Evolutionary conservation across 2,888 invertebrate genomes (phyloP).

Genomic region (Buathra laborator): DNA sequence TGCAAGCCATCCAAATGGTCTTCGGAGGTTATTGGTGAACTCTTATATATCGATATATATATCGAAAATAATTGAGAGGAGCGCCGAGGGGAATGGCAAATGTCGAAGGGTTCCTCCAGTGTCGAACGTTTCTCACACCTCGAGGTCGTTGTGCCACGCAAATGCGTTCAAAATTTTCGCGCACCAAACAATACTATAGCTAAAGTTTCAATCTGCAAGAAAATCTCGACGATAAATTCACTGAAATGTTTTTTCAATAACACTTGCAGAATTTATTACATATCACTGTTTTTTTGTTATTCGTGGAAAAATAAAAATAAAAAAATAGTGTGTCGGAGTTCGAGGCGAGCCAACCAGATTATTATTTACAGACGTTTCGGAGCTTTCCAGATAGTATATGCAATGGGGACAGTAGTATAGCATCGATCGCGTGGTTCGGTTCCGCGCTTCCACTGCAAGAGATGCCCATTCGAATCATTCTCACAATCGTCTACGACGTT

Average conservation of each 20-base stretch:
- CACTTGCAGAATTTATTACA: background rate
- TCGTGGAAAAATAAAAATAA: background rate
- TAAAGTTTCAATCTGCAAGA: conserved; percentile 5
- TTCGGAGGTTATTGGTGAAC: conserved; percentile 39
- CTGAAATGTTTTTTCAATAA: background rate
- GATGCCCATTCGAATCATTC: conserved; percentile 47
- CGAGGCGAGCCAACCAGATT: conserved; percentile 22
- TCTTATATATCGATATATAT: conserved; percentile 22
- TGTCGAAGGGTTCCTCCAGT: conserved; percentile 28
- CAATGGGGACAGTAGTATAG: conserved; percentile 31
- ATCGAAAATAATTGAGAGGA: conserved; percentile 18
- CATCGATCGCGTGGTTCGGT: conserved; percentile 53
- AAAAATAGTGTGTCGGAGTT: background rate
- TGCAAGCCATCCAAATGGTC: conserved; percentile 82
- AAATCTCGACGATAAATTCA: conserved; percentile 7
- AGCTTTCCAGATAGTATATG: conserved; percentile 39
- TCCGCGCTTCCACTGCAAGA: conserved; percentile 32
- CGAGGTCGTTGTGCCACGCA: conserved; percentile 25
- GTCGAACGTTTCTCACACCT: conserved; percentile 5
- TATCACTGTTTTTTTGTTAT: background rate
- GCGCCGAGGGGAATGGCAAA: background rate
- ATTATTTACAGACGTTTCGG: conserved; percentile 20
- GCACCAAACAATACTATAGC: conserved; percentile 9
- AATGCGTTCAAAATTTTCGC: conserved; percentile 11
- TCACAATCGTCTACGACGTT: background rate